Conservation (phyloP, 2,888 invertebrate genomes). For the Raillietiella orientalis region DNA sequence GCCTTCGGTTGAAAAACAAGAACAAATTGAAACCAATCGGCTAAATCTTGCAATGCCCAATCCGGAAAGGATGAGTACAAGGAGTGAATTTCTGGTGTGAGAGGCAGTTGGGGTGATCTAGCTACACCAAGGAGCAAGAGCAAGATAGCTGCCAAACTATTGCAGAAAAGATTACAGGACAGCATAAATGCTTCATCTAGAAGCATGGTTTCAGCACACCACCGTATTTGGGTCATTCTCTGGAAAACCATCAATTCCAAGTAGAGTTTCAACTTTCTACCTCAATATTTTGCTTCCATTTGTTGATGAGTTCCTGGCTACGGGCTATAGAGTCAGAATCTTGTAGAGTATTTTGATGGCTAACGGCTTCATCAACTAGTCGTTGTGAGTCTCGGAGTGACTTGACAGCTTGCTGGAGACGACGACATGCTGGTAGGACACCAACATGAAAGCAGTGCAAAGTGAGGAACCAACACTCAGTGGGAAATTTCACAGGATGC, state of each 20-base stretch:
- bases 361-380: slow-evolving; percentile 18
- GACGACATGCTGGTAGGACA: slow-evolving; percentile 55
- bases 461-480: slow-evolving; percentile 88
- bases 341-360: slow-evolving; percentile 1
- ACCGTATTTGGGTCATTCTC: slow-evolving; percentile 35
- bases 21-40: slow-evolving; percentile 8
- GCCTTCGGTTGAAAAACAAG: slow-evolving; percentile 37
- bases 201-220: slow-evolving; percentile 63
- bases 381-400: slow-evolving; percentile 58
- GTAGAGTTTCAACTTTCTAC: slow-evolving; percentile 7
- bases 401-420: slow-evolving; percentile 36
- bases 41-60: too few relatives aligned
- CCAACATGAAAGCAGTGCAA: slow-evolving; percentile 76
- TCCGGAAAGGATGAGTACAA: too few relatives aligned
- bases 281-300: slow-evolving; percentile 62
- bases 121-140: too few relatives aligned
- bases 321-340: slow-evolving; percentile 12
- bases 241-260: slow-evolving; percentile 7
- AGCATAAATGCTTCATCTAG: slow-evolving; percentile 50
- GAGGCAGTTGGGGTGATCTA: too few relatives aligned
- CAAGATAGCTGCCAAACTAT: too few relatives aligned
- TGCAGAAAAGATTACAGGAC: slow-evolving; percentile 9
- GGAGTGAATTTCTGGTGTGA: too few relatives aligned
- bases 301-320: slow-evolving; percentile 46
- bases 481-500: slow-evolving; percentile 63